Percentiles rank a stretch among this genome's conserved stretches.
These are phyloP conservation scores for Anolis apletophallus DNA, from an alignment of 2,797 vertebrate species.

Conservation along the genomic window DNA sequence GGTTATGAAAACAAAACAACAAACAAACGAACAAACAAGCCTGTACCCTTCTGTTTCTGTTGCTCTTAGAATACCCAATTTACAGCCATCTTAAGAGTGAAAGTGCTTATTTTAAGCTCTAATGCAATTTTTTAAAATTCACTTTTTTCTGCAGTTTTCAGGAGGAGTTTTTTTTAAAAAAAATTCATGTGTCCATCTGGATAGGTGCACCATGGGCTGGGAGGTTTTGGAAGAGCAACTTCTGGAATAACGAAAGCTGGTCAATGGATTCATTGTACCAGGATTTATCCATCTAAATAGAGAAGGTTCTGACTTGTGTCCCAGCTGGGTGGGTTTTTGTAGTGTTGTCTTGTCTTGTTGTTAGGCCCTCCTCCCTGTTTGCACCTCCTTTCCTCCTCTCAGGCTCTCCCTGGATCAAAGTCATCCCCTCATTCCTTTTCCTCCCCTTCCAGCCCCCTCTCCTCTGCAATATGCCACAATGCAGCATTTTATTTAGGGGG, in stretches of 20 bases:
- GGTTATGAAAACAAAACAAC: no score
- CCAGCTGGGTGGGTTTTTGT: conserved; percentile 58
- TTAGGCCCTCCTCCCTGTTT: background rate
- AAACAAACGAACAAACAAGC: no score
- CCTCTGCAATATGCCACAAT: conserved; percentile 37
- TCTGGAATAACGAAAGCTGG: background rate
- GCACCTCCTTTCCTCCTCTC: background rate
- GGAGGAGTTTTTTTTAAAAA: no score
- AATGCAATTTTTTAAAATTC: no score
- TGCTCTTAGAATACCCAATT: no score
- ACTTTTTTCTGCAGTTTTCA: no score
- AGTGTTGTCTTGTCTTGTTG: conserved; percentile 39
- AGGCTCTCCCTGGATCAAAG: conserved; percentile 5
- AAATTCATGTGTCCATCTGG: no score
- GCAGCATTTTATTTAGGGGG: conserved; percentile 77
- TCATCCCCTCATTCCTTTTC: background rate
- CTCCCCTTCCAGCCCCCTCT: background rate
- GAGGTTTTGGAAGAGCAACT: conserved; percentile 18
- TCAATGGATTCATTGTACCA: background rate
- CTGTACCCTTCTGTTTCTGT: no score
- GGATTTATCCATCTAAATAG: conserved; percentile 65
- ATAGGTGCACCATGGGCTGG: no score
- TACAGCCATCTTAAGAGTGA: no score
- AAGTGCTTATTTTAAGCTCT: no score
- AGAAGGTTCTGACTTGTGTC: conserved; percentile 48